phyloP scores from a whole-genome alignment of 2,888 invertebrate genomes.

The Xanthia togata region DNA sequence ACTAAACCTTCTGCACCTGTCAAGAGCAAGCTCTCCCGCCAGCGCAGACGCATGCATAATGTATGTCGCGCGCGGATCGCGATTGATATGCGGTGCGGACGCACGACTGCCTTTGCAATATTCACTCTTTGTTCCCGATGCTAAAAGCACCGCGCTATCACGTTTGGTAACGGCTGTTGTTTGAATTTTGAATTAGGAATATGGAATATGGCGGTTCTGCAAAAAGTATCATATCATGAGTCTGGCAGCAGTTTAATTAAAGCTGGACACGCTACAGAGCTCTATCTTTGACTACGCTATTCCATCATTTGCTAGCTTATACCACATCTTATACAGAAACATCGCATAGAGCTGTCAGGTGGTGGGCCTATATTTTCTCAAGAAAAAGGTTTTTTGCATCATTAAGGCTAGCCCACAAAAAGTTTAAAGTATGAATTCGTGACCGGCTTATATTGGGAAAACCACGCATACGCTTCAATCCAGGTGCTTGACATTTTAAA shows the following conservation, averaged over 20 bases:
- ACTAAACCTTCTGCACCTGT: constrained; percentile 44
- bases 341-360: not conserved
- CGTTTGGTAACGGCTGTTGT: constrained; percentile 39
- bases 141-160: constrained; percentile 56
- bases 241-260: not conserved
- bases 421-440: not conserved
- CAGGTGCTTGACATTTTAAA: constrained; percentile 32
- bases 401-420: constrained; percentile 3
- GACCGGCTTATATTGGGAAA: constrained; percentile 10
- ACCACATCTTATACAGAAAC: not conserved
- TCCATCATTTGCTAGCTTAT: not conserved
- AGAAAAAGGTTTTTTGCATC: not conserved
- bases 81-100: constrained; percentile 59
- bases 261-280: not conserved
- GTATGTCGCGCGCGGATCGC: constrained; percentile 45
- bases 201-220: not conserved
- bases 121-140: constrained; percentile 55
- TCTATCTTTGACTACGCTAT: not conserved
- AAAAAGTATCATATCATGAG: not conserved
- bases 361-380: not conserved
- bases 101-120: constrained; percentile 47
- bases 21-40: not conserved
- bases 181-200: constrained; percentile 37
- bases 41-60: constrained; percentile 57
- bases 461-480: constrained; percentile 2